phyloP scores from a whole-genome alignment of 2,888 invertebrate genomes.

The Dioctria rufipes region DNA sequence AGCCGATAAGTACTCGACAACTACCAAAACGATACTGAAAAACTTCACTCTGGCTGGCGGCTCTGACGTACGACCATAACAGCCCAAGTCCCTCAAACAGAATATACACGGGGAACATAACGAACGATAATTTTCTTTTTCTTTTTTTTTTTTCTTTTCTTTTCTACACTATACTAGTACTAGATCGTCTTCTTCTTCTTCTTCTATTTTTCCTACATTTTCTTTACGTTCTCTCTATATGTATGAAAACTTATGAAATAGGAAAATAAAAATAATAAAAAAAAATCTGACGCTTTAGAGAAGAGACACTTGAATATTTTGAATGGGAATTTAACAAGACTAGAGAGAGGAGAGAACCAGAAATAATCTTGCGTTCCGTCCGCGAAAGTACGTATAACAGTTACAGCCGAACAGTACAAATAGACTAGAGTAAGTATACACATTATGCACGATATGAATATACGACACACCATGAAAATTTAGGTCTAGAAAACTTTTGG shows the following conservation, averaged over 20 bases:
- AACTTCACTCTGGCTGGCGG: constrained; percentile 29
- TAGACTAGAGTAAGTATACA: constrained; percentile 3
- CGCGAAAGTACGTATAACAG: constrained; percentile 4
- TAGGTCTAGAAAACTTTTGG: constrained; percentile 37
- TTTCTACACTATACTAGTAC: constrained; percentile 29
- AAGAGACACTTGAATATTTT: constrained; percentile 46
- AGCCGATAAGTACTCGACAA: constrained; percentile 66
- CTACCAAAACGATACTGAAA: constrained; percentile 70
- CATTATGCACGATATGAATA: neutral
- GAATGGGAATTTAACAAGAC: constrained; percentile 47
- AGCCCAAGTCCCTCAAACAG: constrained; percentile 48
- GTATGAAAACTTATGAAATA: constrained; percentile 42
- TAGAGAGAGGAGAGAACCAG: constrained; percentile 35
- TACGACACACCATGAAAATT: constrained; percentile 35
- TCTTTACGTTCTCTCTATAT: constrained; percentile 43
- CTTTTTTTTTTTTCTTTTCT: constrained; percentile 46
- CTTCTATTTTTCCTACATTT: constrained; percentile 28
- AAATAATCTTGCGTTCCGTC: constrained; percentile 30
- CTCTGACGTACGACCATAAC: constrained; percentile 28
- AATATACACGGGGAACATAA: constrained; percentile 36
- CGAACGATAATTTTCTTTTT: constrained; percentile 44
- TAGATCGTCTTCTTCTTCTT: constrained; percentile 51
- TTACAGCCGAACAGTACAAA: neutral
- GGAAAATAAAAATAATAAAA: constrained; percentile 46
- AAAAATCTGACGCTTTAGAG: constrained; percentile 30